These are phyloP conservation scores for Pygoscelis adeliae DNA, from an alignment of 2,113 vertebrate genomes.

Conservation along the genomic window DNA sequence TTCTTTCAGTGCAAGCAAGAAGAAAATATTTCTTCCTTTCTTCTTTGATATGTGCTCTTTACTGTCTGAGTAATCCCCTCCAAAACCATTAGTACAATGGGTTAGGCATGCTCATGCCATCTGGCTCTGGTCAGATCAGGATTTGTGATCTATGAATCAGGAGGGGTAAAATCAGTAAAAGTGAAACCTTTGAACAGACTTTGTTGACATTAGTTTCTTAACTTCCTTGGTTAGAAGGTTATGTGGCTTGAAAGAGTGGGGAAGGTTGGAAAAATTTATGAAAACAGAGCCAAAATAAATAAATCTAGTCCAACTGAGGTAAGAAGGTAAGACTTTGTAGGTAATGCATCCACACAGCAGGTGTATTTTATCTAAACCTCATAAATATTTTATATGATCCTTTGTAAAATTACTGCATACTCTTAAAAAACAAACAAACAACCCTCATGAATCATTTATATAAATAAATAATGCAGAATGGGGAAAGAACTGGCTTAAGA, in stretches of 20 bases:
- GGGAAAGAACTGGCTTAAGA: not conserved
- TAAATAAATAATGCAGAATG: not conserved
- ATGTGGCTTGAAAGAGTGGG: not conserved
- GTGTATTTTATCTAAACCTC: not conserved
- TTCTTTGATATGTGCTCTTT: not conserved
- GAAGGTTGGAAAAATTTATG: not conserved
- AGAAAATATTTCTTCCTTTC: not conserved
- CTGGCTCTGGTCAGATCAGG: not conserved
- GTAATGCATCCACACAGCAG: not conserved
- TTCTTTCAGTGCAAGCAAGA: not conserved
- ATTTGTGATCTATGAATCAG: not conserved
- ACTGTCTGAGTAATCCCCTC: not conserved
- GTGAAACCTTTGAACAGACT: not conserved
- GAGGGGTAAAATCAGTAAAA: not conserved
- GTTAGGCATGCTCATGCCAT: not conserved
- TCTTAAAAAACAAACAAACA: not conserved
- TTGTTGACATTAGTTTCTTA: not conserved
- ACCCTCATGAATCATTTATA: not conserved
- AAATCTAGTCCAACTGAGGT: not conserved
- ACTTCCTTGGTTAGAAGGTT: not conserved
- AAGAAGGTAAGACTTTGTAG: not conserved
- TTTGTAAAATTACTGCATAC: not conserved
- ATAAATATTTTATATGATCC: conserved; percentile 21
- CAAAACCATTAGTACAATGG: not conserved
- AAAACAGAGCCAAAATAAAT: not conserved